Evolutionary conservation across 2,888 invertebrate species (phyloP), one percentile per base, ranked within the genome.

Genomic region (Amaurobius ferox): DNA sequence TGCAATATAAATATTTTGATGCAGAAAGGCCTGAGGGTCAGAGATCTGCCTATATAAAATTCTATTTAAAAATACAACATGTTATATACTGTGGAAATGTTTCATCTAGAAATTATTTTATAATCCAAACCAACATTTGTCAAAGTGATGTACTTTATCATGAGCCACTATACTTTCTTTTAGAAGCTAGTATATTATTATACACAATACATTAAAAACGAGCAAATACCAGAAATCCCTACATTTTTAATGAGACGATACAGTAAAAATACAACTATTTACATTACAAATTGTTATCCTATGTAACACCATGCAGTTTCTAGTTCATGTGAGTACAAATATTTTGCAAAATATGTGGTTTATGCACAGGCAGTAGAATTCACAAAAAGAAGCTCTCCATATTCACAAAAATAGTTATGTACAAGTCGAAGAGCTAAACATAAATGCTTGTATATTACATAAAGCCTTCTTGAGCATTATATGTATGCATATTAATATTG

Each of bases 381-480:
- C 64, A 64, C 64, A 64, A 64, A 64, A 64, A 64, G 64, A 64
- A 64, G 64, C 64, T 64, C 30, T 64, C 13, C 29, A 64, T 64
- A 29, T 64, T 16, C 64, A 29, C 16, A 30, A 64, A 64, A 64
- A 64, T 64, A 55, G 55, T 29, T 64, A 64, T 64, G 23, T 64
- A 55, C 55, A 55, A 2, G 2, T 44, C 19, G 29, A 64, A 64
- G 64, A 64, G 30, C 29, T 29, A n/a, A 64, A 64, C 29, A 29
- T 29, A 64, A 64, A 64, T 61, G 9, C 16, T 61, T 26, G 9
- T 64, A 30, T 64, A 13, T 30, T 30, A 64, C 29, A 30, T 1
- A 64, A 64, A 30, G 30, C 30, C 29, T 64, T 28, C 29, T 0
- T 11, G 30, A 30, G 64, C 64, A 64, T 64, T 29, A 13, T 64